These are phyloP conservation scores for Chaetophractus vellerosus DNA, from an alignment of 2,797 vertebrate species.

Conservation along the genomic window DNA sequence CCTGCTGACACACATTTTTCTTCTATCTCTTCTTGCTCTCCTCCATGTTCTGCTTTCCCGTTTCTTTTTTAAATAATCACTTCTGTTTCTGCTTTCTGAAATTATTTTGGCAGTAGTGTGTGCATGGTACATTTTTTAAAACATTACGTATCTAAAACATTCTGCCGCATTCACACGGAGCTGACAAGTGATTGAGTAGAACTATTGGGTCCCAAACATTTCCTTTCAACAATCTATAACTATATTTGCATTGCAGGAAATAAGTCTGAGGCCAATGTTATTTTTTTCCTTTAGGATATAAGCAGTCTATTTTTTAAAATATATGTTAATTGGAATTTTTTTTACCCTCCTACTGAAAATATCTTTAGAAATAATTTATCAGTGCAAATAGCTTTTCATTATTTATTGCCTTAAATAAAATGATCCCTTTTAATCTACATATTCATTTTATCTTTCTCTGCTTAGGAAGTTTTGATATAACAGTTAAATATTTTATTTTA, in stretches of 20 bases:
- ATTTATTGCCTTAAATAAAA: slow-evolving; percentile 33
- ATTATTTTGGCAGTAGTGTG: neutral
- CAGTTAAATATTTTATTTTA: neutral
- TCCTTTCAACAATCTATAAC: neutral
- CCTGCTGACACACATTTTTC: slow-evolving; percentile 73
- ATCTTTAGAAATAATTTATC: neutral
- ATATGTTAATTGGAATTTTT: neutral
- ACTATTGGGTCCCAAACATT: neutral
- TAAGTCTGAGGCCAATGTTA: neutral
- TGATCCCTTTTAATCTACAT: neutral
- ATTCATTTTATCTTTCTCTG: slow-evolving; percentile 22
- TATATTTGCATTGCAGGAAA: neutral
- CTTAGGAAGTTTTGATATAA: neutral
- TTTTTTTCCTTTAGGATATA: neutral
- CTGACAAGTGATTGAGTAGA: neutral
- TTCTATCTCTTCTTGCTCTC: neutral
- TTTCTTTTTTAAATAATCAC: slow-evolving; percentile 14
- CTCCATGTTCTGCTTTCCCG: slow-evolving; percentile 69
- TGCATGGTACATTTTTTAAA: neutral
- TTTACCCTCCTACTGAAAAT: neutral
- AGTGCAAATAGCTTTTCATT: neutral
- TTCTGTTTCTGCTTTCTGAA: slow-evolving; percentile 34
- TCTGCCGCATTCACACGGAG: neutral
- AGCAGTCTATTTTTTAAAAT: neutral
- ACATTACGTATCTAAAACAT: neutral